Evolutionary conservation across 2,797 vertebrate genomes (phyloP).

Genomic region (Acanthopagrus latus): DNA sequence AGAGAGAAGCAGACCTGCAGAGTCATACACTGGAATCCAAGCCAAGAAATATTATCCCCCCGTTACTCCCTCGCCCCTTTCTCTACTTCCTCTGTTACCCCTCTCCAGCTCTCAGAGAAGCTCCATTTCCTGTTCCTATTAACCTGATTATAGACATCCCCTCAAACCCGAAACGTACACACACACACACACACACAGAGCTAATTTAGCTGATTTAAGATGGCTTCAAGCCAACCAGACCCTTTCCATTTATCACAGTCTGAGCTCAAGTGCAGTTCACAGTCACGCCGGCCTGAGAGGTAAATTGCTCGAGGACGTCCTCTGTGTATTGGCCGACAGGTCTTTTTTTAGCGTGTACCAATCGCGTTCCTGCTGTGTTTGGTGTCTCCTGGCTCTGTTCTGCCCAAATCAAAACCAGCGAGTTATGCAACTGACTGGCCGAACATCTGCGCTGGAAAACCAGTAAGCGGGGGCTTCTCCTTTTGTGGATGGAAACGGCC

Average conservation of each 20-base stretch:
- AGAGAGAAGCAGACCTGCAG: slow-evolving; percentile 45
- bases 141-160: slow-evolving; percentile 74
- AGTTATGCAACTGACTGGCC: slow-evolving; percentile 46
- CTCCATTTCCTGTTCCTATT: slow-evolving; percentile 78
- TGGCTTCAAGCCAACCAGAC: slow-evolving; percentile 73
- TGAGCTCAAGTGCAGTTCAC: slow-evolving; percentile 57
- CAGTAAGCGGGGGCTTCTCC: slow-evolving; percentile 40
- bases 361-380: slow-evolving; percentile 40
- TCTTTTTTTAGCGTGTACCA: slow-evolving; percentile 13
- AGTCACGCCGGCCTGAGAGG: slow-evolving; percentile 43
- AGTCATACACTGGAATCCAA: slow-evolving; percentile 60
- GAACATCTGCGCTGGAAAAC: slow-evolving; percentile 64
- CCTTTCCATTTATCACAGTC: slow-evolving; percentile 74
- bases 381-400: slow-evolving; percentile 21
- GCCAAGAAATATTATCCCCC: slow-evolving; percentile 66
- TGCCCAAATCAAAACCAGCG: slow-evolving; percentile 46
- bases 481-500: slow-evolving; percentile 59
- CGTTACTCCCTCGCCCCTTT: slow-evolving; percentile 53
- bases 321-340: slow-evolving; percentile 32
- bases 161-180: slow-evolving; percentile 53
- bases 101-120: slow-evolving; percentile 65
- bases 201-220: slow-evolving; percentile 76
- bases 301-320: slow-evolving; percentile 45
- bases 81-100: slow-evolving; percentile 58
- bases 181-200: slow-evolving; percentile 30